Base-by-base conservation (phyloP, 2,888 invertebrate genomes). In the Hymenopus coronatus region DNA sequence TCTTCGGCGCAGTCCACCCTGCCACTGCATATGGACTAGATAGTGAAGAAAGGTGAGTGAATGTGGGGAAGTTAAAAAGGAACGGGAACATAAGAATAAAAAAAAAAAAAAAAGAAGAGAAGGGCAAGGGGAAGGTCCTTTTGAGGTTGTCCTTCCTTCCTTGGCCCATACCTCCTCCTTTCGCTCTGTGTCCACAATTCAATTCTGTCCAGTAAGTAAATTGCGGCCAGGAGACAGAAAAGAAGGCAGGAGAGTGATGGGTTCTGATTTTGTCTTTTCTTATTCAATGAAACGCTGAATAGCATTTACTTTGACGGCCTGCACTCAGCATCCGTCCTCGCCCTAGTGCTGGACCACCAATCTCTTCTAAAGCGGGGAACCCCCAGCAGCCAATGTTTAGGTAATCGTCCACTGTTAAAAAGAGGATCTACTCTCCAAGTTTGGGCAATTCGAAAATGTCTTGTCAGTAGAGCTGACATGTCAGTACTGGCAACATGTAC, bases 261-360 rank as follows among this genome's bases (percentile, higher is more conserved):
- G 88, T 89, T 90, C 89, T 89, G 88, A 89, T 88, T 89, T 88
- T 89, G 89, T 90, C 90, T 90, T 90, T 90, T 90, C 90, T 90
- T 90, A 90, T 90, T 90, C 90, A 90, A 90, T 90, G 90, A 90
- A 90, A 90, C 90, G 89, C 88, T 90, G 90, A 90, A 90, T 90
- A 88, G 89, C 90, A 90, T 90, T 90, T 90, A 89, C 90, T 90
- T 90, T 90, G 90, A 90, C 89, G 87, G 83, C 33, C n/a, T 40
- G 82, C 82, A 87, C 33, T 33, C 87, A 87, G 54, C 54, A 70
- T 20, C 54, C 54, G 3, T 54, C 15, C 54, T 54, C 14, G 14
- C 54, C 54, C 54, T 70, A 1, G 20, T 2, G 20, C 54, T 20
- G 54, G 54, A 70, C 54, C 54, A 70, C 54, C 40, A 40, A 40